Evolutionary conservation across 2,888 invertebrate genomes (phyloP), one percentile per base, ranked within the genome.

Genomic region (Drosophila cognata): DNA sequence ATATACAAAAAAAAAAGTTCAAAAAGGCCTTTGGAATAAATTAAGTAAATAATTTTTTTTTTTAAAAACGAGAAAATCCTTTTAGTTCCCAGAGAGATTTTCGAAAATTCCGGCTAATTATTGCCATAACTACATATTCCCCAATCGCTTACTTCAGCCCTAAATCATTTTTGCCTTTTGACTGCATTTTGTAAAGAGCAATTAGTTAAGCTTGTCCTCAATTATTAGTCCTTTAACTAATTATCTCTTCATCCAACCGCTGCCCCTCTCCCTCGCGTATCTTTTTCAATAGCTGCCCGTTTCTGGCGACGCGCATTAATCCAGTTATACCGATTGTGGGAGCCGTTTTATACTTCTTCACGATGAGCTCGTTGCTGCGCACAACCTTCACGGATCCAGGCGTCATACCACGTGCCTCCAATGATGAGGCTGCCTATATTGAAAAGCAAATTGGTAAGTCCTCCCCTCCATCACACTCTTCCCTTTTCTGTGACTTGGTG

Each of bases 341-440:
- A 91, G 98, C 95, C 77, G 94, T 98, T 88, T 94, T 99, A 88
- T 97, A 97, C 94, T 94, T 97, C 92, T 97, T 98, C 94, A 98
- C 99, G 90, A 96, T 99, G 96, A 96, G 97, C 88, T 97, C 98
- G 91, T 95, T 99, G 93, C 95, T 99, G 93, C 95, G 97, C 90
- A 98, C 98, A 75, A 97, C 97, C 92, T 97, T 98, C 94, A 96
- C 97, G 86, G 98, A 98, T 94, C 98, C 98, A 46, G 98, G 98
- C 75, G 97, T 99, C 81, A 97, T 99, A 91, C 98, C 98, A 68
- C 94, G 96, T 89, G 98, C 98, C 69, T 96, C 97, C 36, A 95
- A 96, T 58, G 97, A 97, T 91, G 98, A 98, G 94, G 97, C 97
- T 78, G 96, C 96, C 79, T 97, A 97, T 92, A 96, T 97, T 81